A percentile compares a stretch with the other conserved stretches of the same genome.
These are phyloP conservation scores for Fundulus diaphanus DNA, from an alignment of 2,797 vertebrate species.

Conservation along the genomic window DNA sequence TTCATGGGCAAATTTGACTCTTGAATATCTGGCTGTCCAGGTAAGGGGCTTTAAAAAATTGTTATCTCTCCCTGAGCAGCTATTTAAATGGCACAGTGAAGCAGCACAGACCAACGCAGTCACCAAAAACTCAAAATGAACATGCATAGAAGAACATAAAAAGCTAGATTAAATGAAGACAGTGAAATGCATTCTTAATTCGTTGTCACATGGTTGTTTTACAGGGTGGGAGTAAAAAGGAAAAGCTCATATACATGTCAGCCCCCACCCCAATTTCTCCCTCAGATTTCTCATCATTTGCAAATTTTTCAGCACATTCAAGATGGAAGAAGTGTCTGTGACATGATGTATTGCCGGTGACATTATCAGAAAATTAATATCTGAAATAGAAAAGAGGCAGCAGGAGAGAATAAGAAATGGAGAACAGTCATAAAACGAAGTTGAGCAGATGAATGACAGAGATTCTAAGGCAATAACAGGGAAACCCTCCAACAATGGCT, in stretches of 20 bases:
- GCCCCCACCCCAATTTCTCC: neutral
- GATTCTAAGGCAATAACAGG: neutral
- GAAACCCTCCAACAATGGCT: slow-evolving; percentile 29
- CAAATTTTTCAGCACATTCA: neutral
- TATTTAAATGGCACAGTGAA: no score
- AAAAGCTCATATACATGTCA: neutral
- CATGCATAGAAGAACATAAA: neutral
- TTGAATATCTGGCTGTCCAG: no score
- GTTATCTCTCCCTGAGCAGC: no score
- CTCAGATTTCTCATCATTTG: neutral
- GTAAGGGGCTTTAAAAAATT: no score
- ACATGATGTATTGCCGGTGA: slow-evolving; percentile 2
- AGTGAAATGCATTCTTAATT: neutral
- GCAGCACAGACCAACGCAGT: no score
- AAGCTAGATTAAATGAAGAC: neutral
- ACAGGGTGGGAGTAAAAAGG: neutral
- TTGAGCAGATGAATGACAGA: slow-evolving; percentile 2
- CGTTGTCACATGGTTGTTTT: neutral
- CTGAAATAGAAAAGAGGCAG: slow-evolving; percentile 3
- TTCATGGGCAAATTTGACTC: no score
- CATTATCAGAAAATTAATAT: slow-evolving; percentile 24
- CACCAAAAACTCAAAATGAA: no score
- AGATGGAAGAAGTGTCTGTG: neutral
- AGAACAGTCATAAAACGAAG: neutral
- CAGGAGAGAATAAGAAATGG: neutral